These are phyloP conservation scores for Morelia viridis DNA, from an alignment of 2,797 vertebrate genomes.

Conservation along the genomic window DNA sequence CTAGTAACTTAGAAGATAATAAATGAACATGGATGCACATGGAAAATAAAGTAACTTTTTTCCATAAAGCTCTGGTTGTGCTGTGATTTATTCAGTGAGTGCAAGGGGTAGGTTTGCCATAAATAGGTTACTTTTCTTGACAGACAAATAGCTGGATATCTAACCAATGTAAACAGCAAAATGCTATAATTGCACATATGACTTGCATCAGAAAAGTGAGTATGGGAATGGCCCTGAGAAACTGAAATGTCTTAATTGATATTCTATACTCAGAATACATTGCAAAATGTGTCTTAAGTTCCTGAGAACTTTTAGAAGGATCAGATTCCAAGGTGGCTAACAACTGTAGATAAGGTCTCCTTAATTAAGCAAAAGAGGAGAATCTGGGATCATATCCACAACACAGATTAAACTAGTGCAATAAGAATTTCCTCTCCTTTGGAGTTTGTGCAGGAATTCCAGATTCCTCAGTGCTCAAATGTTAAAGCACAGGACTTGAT, in stretches of 20 bases:
- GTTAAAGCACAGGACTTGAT: not conserved
- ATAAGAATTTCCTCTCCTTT: not conserved
- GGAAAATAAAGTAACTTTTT: constrained; percentile 75
- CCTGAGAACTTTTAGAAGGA: not conserved
- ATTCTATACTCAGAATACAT: not conserved
- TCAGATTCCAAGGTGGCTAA: not conserved
- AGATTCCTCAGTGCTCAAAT: not conserved
- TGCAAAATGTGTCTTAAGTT: not conserved
- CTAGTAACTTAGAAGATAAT: constrained; percentile 59
- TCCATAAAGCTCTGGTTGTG: constrained; percentile 70
- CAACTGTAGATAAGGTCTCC: not conserved
- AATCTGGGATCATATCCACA: not conserved
- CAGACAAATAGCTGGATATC: not conserved
- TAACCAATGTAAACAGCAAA: constrained; percentile 21
- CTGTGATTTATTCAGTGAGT: constrained; percentile 68
- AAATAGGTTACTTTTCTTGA: constrained; percentile 67
- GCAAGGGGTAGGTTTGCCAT: constrained; percentile 63
- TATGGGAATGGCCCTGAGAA: not conserved
- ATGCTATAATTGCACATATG: not conserved
- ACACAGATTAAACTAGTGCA: not conserved
- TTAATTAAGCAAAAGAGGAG: not conserved
- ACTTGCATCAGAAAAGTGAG: not conserved
- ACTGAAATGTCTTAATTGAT: not conserved
- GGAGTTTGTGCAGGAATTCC: not conserved
- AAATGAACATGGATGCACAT: constrained; percentile 61